Percentiles rank a stretch among this genome's conserved stretches.
Evolutionary conservation across 2,888 invertebrate genomes (phyloP).

Genomic region (Anagyrus pseudococci): DNA sequence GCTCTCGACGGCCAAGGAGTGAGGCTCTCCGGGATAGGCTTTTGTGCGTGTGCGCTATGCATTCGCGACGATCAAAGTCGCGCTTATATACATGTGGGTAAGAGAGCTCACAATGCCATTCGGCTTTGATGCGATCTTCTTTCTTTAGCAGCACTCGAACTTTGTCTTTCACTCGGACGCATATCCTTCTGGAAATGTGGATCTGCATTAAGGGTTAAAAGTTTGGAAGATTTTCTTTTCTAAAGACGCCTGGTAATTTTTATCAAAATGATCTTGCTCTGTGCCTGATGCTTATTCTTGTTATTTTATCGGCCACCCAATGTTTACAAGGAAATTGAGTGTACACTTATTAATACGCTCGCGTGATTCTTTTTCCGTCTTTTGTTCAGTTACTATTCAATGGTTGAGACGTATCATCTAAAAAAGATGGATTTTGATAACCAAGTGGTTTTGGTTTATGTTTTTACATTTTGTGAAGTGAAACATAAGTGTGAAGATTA

Average conservation of each 20-base stretch:
- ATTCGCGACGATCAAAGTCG: constrained; percentile 1
- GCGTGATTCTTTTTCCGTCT: background rate
- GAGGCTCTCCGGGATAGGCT: background rate
- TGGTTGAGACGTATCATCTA: too few relatives aligned
- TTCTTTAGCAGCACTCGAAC: background rate
- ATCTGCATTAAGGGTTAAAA: constrained; percentile 22
- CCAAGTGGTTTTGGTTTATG: too few relatives aligned
- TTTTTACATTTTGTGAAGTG: too few relatives aligned
- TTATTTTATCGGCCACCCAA: background rate
- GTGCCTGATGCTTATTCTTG: too few relatives aligned
- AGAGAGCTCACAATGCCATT: too few relatives aligned
- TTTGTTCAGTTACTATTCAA: too few relatives aligned
- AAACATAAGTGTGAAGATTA: too few relatives aligned
- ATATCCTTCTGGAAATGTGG: too few relatives aligned
- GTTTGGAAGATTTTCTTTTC: constrained; percentile 10
- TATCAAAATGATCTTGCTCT: background rate
- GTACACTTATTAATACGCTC: constrained; percentile 15
- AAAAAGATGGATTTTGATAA: too few relatives aligned
- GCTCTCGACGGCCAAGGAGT: constrained; percentile 5
- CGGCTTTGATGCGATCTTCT: constrained; percentile 1
- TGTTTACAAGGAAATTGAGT: background rate
- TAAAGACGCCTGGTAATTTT: background rate
- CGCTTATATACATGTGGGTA: background rate
- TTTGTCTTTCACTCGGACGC: background rate
- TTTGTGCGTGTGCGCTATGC: constrained; percentile 1